These are phyloP conservation scores for Ciconia stormi DNA, from an alignment of 2,113 vertebrate genomes.

Conservation along the genomic window DNA sequence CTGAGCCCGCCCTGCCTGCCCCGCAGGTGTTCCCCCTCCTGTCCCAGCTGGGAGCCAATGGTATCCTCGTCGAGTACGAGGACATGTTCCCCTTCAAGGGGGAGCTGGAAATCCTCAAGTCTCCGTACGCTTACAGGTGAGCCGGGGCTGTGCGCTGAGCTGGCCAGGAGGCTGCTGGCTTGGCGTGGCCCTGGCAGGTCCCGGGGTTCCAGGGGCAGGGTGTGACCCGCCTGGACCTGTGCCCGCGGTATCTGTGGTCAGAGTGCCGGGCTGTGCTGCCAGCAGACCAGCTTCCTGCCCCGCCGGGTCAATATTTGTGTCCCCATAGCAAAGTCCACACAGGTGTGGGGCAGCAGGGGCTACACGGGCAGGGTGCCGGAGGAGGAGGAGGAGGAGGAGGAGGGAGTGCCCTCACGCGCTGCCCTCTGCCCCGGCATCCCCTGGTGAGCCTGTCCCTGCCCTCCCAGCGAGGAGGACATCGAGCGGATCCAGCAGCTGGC, in stretches of 20 bases:
- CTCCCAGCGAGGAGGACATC: slow-evolving; percentile 73
- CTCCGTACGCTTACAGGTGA: slow-evolving; percentile 78
- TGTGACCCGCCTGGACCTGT: neutral
- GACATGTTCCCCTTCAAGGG: slow-evolving; percentile 84
- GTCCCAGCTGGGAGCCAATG: slow-evolving; percentile 73
- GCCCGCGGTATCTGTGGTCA: rapidly evolving
- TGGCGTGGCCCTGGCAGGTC: rapidly evolving
- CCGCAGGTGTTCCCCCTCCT: slow-evolving; percentile 72
- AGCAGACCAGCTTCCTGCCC: neutral
- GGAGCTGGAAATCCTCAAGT: slow-evolving; percentile 71
- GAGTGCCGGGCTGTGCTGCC: neutral
- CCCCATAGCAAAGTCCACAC: neutral
- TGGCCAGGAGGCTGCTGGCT: neutral
- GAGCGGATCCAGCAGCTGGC: slow-evolving; percentile 74
- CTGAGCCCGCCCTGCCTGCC: neutral
- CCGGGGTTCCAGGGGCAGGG: neutral
- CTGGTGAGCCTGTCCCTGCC: neutral
- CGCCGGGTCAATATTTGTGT: neutral
- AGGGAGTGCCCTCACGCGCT: neutral
- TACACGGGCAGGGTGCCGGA: neutral
- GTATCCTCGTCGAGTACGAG: slow-evolving; percentile 80
- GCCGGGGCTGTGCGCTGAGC: neutral
- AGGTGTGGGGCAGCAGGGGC: neutral
- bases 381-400: neutral
- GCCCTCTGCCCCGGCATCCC: neutral